Percentiles rank a stretch among this genome's conserved stretches.
Conservation (phyloP, 2,797 vertebrate species). For the Pipistrellus pipistrellus region DNA sequence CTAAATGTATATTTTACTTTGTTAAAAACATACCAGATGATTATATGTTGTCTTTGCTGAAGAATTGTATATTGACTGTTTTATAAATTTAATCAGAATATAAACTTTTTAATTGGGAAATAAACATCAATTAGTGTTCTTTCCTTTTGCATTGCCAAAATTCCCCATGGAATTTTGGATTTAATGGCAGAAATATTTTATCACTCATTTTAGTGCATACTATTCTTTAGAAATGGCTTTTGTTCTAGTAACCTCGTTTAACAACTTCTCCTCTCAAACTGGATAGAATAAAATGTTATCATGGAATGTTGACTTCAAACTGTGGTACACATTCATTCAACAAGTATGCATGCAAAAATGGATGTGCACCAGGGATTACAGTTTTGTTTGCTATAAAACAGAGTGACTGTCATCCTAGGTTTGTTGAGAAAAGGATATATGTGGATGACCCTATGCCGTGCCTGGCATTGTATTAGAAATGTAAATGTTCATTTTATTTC, state of each 20-base stretch:
- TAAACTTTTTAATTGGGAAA: not conserved
- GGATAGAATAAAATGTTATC: not conserved
- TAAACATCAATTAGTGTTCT: not conserved
- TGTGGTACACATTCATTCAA: not conserved
- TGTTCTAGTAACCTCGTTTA: not conserved
- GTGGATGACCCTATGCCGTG: not conserved
- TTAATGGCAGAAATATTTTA: too few relatives aligned
- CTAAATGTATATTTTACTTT: constrained; percentile 19
- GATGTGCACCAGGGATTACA: not conserved
- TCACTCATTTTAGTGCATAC: too few relatives aligned
- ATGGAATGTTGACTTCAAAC: not conserved
- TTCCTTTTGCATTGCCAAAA: not conserved
- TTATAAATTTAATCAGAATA: constrained; percentile 16
- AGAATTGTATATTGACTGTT: not conserved
- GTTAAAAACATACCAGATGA: not conserved
- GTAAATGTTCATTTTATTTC: not conserved
- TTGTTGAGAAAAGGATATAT: not conserved
- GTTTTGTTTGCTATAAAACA: not conserved
- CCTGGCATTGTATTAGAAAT: not conserved
- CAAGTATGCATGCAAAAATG: not conserved
- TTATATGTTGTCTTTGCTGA: not conserved
- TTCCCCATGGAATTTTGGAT: too few relatives aligned
- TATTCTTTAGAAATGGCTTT: not conserved
- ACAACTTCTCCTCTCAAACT: not conserved
- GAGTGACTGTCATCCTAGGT: not conserved